Conservation (phyloP, 2,797 vertebrate genomes). For the Chelidonichthys spinosus region DNA sequence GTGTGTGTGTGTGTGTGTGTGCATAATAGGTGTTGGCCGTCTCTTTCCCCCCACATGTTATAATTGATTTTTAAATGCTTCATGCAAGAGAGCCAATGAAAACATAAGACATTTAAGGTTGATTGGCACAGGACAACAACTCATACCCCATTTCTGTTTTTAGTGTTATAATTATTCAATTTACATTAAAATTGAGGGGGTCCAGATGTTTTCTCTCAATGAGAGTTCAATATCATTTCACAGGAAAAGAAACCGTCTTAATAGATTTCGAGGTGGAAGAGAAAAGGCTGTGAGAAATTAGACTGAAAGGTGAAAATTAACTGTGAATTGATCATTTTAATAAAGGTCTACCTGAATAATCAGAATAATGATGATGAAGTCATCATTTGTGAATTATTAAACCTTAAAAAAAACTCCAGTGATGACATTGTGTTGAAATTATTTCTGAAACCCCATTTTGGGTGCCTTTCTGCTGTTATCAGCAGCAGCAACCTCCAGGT, state of each 20-base stretch:
- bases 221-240: constrained; percentile 7
- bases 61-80: too few species aligned
- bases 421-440: constrained; percentile 1
- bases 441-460: background rate
- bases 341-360: background rate
- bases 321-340: background rate
- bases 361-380: background rate
- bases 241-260: constrained; percentile 7
- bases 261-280: constrained; percentile 20
- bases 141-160: background rate
- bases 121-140: too few species aligned
- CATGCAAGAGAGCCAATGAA: too few species aligned
- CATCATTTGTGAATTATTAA: background rate
- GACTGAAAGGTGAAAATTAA: background rate
- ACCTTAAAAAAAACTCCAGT: background rate
- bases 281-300: constrained; percentile 11
- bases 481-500: constrained; percentile 30
- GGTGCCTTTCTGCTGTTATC: constrained; percentile 38
- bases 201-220: constrained; percentile 4
- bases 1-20: too few species aligned
- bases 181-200: background rate
- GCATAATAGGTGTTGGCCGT: too few species aligned
- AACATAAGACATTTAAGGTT: too few species aligned
- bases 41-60: too few species aligned
- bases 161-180: background rate